Base-by-base conservation (phyloP, 2,888 invertebrate genomes). In the Temnothorax rugatulus region DNA sequence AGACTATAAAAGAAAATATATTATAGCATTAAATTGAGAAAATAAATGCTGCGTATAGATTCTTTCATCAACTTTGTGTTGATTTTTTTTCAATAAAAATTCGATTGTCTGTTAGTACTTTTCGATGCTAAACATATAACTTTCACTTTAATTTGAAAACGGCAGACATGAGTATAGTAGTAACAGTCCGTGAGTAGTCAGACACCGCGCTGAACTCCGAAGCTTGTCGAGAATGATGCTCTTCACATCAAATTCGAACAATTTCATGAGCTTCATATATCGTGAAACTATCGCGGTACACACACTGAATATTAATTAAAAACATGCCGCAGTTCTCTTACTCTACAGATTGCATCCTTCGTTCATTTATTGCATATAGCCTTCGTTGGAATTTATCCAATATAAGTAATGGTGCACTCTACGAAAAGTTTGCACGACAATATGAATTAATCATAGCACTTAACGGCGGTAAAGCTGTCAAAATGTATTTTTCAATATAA, bases 191-290 rank as follows among this genome's bases (percentile, higher is more conserved):
- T 15, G 25, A 68, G 13, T 68, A 41, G 11, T 77, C 77, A 68
- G 68, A 77, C 68, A 13, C 7, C 11, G 25, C 38, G 4, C 13
- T 76, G 38, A 7, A 41, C 13, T 4, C 13, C 13, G n/a, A 41
- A 44, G n/a, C 21, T 41, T 9, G 68, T 68, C 21, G 75, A 63
- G 38, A 25, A 38, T 21, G 18, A 0, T 66, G 38, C 41, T 64
- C 44, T 75, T 75, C n/a, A 75, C n/a, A 47, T 75, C 68, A 66
- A 77, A 54, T 18, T 41, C 25, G n/a, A 50, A 54, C n/a, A 68
- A 76, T 68, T 66, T 76, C 18, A 25, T 52, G 59, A 59, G 13
- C 29, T 74, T 29, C 41, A 15, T 13, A 52, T 38, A 18, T 54
- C 34, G 25, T 13, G 9, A n/a, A 54, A 68, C 9, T 68, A 41